A percentile compares a stretch with the other conserved stretches of the same genome.
These are phyloP conservation scores for Pseudomugil tenellus DNA, from an alignment of 2,797 vertebrate genomes.

Conservation along the genomic window DNA sequence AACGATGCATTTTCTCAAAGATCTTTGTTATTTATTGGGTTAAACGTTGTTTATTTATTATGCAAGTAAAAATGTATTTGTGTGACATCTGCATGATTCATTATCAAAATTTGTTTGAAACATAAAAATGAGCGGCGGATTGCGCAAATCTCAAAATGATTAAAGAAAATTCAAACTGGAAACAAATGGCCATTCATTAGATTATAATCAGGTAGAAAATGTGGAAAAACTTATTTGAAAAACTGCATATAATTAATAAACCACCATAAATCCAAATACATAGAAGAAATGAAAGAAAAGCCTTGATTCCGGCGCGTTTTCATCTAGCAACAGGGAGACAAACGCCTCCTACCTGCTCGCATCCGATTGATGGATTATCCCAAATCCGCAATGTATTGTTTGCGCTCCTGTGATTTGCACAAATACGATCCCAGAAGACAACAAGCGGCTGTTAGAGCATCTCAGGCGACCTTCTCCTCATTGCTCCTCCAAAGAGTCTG, in stretches of 20 bases:
- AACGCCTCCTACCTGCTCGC: constrained; percentile 81
- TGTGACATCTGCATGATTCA: constrained; percentile 29
- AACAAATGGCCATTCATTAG: not conserved
- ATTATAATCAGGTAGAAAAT: not conserved
- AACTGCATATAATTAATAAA: not conserved
- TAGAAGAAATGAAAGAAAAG: not conserved
- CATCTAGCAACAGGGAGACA: constrained; percentile 9
- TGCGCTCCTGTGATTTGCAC: constrained; percentile 53
- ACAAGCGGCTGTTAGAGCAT: constrained; percentile 68
- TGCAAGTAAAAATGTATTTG: not conserved
- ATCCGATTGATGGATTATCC: constrained; percentile 78
- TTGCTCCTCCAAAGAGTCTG: constrained; percentile 72
- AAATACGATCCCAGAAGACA: constrained; percentile 63
- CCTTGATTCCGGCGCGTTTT: not conserved
- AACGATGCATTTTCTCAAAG: not conserved
- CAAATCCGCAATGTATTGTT: constrained; percentile 73
- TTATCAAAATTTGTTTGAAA: not conserved
- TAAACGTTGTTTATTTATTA: not conserved
- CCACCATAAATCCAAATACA: not conserved
- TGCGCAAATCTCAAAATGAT: not conserved
- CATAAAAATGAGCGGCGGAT: not conserved
- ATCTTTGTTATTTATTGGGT: not conserved
- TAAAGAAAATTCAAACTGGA: not conserved
- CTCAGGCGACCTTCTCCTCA: constrained; percentile 75
- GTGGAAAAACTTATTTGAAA: not conserved